These are phyloP conservation scores for Lagopus leucura DNA, from an alignment of 2,113 vertebrate species.

Conservation along the genomic window DNA sequence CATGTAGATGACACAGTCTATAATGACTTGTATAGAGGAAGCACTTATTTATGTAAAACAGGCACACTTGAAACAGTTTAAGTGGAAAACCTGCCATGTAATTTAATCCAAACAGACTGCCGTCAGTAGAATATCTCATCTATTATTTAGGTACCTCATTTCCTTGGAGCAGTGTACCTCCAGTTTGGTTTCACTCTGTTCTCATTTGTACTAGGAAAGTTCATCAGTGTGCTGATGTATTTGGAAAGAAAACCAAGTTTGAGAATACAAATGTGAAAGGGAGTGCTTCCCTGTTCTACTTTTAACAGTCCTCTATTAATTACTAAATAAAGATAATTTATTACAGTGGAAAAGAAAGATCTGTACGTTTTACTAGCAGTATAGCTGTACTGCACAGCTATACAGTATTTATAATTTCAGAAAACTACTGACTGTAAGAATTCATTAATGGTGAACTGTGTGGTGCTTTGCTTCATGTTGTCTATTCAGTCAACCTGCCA, in stretches of 20 bases:
- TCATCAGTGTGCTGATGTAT: neutral
- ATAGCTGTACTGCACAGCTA: neutral
- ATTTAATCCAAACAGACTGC: neutral
- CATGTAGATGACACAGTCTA: neutral
- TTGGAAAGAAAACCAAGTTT: fast-evolving
- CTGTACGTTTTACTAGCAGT: neutral
- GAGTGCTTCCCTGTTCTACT: neutral
- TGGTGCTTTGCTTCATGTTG: neutral
- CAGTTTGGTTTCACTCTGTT: neutral
- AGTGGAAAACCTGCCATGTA: neutral
- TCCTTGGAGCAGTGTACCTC: neutral
- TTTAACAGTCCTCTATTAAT: neutral
- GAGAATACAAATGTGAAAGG: neutral
- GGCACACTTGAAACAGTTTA: neutral
- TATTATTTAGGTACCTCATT: neutral
- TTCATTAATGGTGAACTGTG: neutral
- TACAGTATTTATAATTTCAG: neutral
- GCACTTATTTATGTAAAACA: neutral
- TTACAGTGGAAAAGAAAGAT: neutral
- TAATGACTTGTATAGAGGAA: neutral
- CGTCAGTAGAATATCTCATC: neutral
- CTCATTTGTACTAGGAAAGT: neutral
- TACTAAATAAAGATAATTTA: neutral
- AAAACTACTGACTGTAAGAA: neutral
- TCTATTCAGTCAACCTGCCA: neutral